A percentile compares a stretch with the other conserved stretches of the same genome.
Conservation (phyloP, 2,797 vertebrate genomes). For the Acrossocheilus fasciatus region DNA sequence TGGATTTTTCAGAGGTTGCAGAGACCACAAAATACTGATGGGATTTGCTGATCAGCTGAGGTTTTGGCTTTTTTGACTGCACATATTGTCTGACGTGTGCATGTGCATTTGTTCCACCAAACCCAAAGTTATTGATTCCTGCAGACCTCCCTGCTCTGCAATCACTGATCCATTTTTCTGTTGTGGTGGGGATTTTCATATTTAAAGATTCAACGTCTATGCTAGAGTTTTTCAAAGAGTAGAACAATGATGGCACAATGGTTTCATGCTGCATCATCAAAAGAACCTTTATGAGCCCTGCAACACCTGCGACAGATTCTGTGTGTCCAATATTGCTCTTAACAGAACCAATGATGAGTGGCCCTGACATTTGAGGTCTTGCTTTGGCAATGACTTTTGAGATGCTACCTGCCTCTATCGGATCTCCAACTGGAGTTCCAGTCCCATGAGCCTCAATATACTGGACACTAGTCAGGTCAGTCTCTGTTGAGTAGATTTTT, state of each 20-base stretch:
- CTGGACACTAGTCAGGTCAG: constrained; percentile 78
- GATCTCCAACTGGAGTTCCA: constrained; percentile 85
- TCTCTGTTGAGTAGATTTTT: constrained; percentile 77
- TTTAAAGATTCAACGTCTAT: constrained; percentile 79
- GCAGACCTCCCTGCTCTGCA: constrained; percentile 73
- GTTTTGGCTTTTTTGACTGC: constrained; percentile 57
- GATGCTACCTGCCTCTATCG: constrained; percentile 82
- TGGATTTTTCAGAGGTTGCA: constrained; percentile 81
- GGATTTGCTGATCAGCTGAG: constrained; percentile 57
- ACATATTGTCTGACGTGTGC: constrained; percentile 80
- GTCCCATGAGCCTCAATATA: constrained; percentile 90
- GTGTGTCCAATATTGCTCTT: constrained; percentile 91
- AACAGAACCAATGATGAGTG: constrained; percentile 84
- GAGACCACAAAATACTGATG: constrained; percentile 81
- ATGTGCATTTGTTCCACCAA: constrained; percentile 89
- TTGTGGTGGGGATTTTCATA: constrained; percentile 73
- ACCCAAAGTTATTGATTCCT: constrained; percentile 89
- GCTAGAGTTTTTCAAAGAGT: constrained; percentile 75
- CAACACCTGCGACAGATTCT: constrained; percentile 87
- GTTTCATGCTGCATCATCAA: constrained; percentile 89
- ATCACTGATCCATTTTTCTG: constrained; percentile 79
- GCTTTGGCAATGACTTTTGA: constrained; percentile 79
- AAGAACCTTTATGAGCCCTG: constrained; percentile 88
- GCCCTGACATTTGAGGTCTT: constrained; percentile 65
- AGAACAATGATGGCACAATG: constrained; percentile 85